These are phyloP conservation scores for Neogale vison DNA, from an alignment of 2,113 vertebrate species.

Conservation along the genomic window DNA sequence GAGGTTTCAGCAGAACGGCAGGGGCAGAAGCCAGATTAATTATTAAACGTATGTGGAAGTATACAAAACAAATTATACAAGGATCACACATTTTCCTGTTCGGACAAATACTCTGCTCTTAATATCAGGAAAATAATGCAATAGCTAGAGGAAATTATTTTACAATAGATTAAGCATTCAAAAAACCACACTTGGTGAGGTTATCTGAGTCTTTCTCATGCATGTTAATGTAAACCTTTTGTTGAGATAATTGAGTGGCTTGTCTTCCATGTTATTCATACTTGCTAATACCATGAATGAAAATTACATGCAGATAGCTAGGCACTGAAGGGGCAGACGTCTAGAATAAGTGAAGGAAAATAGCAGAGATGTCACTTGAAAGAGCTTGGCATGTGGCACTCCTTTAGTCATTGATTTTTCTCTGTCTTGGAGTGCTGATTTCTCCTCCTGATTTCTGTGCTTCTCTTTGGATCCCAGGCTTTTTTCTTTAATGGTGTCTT, in stretches of 20 bases:
- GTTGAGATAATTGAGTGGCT: slow-evolving; percentile 45
- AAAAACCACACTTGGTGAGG: not conserved
- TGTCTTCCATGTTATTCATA: slow-evolving; percentile 40
- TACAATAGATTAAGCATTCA: not conserved
- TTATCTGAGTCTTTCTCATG: slow-evolving; percentile 28
- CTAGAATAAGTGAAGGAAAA: not conserved
- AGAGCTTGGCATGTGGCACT: slow-evolving; percentile 7
- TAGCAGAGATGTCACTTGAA: slow-evolving; percentile 22
- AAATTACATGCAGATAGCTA: not conserved
- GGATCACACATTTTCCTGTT: slow-evolving; percentile 14
- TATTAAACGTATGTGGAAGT: slow-evolving; percentile 19
- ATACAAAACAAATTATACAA: not conserved
- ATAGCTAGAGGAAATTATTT: not conserved
- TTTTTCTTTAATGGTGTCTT: not conserved
- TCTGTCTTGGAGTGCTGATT: not conserved
- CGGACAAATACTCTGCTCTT: not conserved
- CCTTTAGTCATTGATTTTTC: slow-evolving; percentile 3
- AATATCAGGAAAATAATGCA: slow-evolving; percentile 4
- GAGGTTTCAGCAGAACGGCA: not conserved
- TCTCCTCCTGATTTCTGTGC: not conserved
- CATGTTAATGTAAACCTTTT: not conserved
- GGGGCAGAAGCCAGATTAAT: slow-evolving; percentile 6
- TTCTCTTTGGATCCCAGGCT: not conserved
- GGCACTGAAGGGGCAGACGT: not conserved
- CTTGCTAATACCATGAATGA: not conserved